phyloP scores from a whole-genome alignment of 2,888 invertebrate species.

The Sarcophaga caerulescens region DNA sequence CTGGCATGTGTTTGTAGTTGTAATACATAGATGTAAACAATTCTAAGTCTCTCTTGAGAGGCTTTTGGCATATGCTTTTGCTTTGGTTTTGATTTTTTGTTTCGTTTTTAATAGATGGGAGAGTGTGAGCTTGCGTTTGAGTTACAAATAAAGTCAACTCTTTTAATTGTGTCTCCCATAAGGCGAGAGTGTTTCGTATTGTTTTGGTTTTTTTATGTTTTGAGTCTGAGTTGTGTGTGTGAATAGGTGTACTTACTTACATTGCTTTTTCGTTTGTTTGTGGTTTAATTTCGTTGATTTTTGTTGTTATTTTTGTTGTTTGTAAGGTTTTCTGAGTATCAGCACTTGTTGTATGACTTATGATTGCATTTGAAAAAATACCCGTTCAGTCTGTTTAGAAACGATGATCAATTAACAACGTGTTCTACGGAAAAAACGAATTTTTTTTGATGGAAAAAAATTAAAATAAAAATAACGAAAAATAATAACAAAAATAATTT shows the following conservation, averaged over 20 bases:
- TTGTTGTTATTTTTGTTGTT: constrained; percentile 57
- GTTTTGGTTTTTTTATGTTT: neutral
- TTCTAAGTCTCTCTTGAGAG: constrained; percentile 50
- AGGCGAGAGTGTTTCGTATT: constrained; percentile 29
- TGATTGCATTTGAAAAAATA: constrained; percentile 74
- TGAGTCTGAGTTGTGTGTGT: neutral
- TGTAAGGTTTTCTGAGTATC: constrained; percentile 4
- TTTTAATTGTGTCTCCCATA: constrained; percentile 9
- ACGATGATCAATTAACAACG: constrained; percentile 71
- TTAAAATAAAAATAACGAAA: neutral
- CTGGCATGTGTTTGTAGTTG: neutral
- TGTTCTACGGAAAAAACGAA: constrained; percentile 47
- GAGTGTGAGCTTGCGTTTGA: neutral
- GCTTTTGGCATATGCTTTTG: neutral
- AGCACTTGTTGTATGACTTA: constrained; percentile 63
- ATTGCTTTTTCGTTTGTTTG: constrained; percentile 33
- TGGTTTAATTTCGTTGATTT: constrained; percentile 49
- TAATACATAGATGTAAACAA: constrained; percentile 42
- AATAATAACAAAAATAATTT: neutral
- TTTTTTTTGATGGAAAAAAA: neutral
- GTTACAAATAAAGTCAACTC: constrained; percentile 31
- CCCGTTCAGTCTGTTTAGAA: constrained; percentile 72
- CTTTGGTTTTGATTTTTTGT: neutral
- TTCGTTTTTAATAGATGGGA: neutral
- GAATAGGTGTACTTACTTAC: neutral